A percentile compares a stretch with the other conserved stretches of the same genome.
These are phyloP conservation scores for Ascidia mentula DNA, from an alignment of 23 tunicate species.

Conservation along the genomic window DNA sequence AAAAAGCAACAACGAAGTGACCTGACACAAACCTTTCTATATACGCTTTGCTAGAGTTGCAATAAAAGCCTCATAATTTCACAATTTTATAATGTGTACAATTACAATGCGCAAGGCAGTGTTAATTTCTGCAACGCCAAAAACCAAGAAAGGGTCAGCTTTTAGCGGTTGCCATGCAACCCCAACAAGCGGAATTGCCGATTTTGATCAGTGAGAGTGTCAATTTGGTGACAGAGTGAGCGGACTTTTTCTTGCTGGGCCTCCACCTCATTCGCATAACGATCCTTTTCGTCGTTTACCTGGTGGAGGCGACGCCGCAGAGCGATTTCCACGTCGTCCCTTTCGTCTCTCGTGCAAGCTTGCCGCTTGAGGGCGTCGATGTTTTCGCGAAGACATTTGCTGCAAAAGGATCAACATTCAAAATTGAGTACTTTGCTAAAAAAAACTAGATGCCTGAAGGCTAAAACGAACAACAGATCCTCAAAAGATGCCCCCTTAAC, in stretches of 20 bases:
- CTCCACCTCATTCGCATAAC: not conserved
- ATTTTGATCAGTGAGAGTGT: not conserved
- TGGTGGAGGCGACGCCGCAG: constrained; percentile 22
- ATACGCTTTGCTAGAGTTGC: too few relatives aligned
- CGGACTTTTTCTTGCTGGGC: not conserved
- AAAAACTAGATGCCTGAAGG: too few relatives aligned
- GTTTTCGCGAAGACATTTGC: constrained; percentile 5
- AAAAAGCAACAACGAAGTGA: too few relatives aligned
- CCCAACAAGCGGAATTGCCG: not conserved
- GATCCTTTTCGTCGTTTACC: constrained; percentile 20
- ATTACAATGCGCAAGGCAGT: too few relatives aligned
- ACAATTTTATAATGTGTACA: too few relatives aligned
- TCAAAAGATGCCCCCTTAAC: too few relatives aligned
- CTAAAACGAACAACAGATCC: too few relatives aligned
- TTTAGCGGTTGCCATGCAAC: not conserved
- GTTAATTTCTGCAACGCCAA: too few relatives aligned
- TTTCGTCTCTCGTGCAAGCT: not conserved
- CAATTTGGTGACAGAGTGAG: not conserved
- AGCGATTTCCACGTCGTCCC: constrained; percentile 17
- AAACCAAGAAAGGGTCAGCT: not conserved
- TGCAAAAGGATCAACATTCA: not conserved
- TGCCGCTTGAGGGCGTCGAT: constrained; percentile 24
- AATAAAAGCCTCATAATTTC: too few relatives aligned
- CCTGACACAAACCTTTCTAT: too few relatives aligned
- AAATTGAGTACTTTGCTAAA: too few relatives aligned